phyloP scores from a whole-genome alignment of 1,140 invertebrate genomes.

The Latrodectus geometricus region DNA sequence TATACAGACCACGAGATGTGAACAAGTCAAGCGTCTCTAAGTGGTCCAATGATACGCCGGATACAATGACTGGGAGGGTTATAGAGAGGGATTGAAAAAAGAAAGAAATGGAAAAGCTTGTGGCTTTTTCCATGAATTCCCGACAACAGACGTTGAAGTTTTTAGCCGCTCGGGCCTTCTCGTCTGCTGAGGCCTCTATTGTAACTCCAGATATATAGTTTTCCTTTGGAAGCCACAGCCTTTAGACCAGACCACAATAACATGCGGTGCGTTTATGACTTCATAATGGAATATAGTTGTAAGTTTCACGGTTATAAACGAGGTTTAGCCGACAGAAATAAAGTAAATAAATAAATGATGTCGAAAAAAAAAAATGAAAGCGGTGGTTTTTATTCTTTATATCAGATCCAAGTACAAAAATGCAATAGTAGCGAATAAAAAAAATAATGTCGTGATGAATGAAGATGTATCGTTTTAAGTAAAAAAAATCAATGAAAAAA shows the following conservation, averaged over 20 bases:
- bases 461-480: conserved; percentile 46
- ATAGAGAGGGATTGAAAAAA: conserved; percentile 2
- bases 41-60: conserved; percentile 47
- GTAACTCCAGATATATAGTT: conserved; percentile 50
- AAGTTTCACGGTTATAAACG: conserved; percentile 44
- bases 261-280: conserved; percentile 47
- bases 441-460: conserved; percentile 41
- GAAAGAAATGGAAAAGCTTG: conserved; percentile 13
- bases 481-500: conserved; percentile 15
- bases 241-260: conserved; percentile 37
- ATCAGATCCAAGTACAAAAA: no score
- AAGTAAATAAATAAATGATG: background rate
- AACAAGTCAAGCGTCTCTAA: conserved; percentile 56
- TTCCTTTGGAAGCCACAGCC: conserved; percentile 27
- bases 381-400: conserved; percentile 23
- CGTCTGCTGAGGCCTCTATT: conserved; percentile 9
- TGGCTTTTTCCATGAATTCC: conserved; percentile 47
- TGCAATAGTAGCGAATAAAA: conserved; percentile 16
- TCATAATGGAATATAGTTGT: conserved; percentile 52
- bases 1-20: background rate
- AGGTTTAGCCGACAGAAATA: background rate
- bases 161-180: conserved; percentile 9
- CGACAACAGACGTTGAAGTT: conserved; percentile 1
- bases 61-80: background rate
- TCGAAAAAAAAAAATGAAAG: background rate